Evolutionary conservation across 2,797 vertebrate genomes (phyloP), one percentile per base, ranked within the genome.

Genomic region (Rousettus madagascariensis): DNA sequence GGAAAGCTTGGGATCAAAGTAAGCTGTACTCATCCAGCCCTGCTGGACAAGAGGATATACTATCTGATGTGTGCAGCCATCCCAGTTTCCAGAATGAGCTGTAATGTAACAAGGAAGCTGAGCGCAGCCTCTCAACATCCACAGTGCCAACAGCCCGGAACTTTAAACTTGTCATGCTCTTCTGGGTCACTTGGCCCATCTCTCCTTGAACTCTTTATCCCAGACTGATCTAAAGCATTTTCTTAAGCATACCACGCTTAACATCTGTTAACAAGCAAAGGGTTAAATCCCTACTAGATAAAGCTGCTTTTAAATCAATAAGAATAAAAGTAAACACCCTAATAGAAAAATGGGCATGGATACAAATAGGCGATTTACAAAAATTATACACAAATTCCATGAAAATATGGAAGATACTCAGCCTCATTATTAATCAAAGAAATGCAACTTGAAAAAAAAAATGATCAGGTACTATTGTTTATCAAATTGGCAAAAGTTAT

Each of bases 381-480:
- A 95, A 69, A 77, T 74, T n/a, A 88, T 26, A 61, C 46, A 65
- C 53, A 71, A 72, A 92, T 71, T 68, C 51, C 51, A 43, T 85
- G 26, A 84, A 92, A 95, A 46, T 84, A n/a, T 9, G 57, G 61
- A 41, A 74, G 68, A 33, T 72, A 69, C n/a, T 46, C 84, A 61
- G 36, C 55, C 43, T 91, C 74, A 63, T 46, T 79, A 61, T 71
- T 71, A 86, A 55, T 63, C 43, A 90, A 97, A 96, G 53, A 82
- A 65, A 83, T 88, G n/a, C 17, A 92, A n/a, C 80, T 38, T 17
- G 7, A 69, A 71, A 78, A 19, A 78, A 19, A 95, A 85, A 75
- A 59, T 36, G 22, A 43, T 61, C 55, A 78, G 22, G 66, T 75
- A 38, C 46, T 63, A 28, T 38, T 38, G 15, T 90, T 90, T 59